phyloP scores from a whole-genome alignment of 2,113 vertebrate genomes.

The Ciconia maguari region DNA sequence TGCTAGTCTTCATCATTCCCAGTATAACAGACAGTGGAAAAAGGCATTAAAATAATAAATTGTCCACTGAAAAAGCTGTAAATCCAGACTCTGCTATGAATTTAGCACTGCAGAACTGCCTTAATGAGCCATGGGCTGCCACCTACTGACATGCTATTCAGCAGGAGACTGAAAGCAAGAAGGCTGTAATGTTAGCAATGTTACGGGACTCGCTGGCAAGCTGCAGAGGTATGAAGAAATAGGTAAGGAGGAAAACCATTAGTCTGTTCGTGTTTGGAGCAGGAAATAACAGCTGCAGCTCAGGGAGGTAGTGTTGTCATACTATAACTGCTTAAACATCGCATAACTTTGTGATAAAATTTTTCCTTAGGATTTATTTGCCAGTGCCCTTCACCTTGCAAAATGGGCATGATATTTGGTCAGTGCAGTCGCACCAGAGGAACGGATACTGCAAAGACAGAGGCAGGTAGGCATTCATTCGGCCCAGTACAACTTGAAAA shows the following conservation, averaged over 20 bases:
- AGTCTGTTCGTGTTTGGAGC: neutral
- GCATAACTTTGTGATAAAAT: neutral
- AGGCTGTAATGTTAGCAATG: slow-evolving; percentile 9
- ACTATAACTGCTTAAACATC: neutral
- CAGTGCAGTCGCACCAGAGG: neutral
- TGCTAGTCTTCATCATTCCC: slow-evolving; percentile 21
- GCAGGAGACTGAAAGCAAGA: slow-evolving; percentile 34
- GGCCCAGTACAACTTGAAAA: neutral
- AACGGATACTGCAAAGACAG: neutral
- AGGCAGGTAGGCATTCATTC: neutral
- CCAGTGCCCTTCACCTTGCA: neutral
- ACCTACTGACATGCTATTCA: slow-evolving; percentile 41
- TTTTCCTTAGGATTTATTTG: neutral
- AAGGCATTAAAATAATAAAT: slow-evolving; percentile 62
- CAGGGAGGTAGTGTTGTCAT: neutral
- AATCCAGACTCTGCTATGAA: slow-evolving; percentile 31
- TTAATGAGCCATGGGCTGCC: slow-evolving; percentile 61
- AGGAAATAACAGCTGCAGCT: neutral
- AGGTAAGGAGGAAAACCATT: slow-evolving; percentile 29
- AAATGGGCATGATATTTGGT: neutral
- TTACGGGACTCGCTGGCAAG: neutral
- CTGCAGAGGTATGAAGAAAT: neutral
- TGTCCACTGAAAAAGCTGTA: slow-evolving; percentile 44
- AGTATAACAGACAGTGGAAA: slow-evolving; percentile 32
- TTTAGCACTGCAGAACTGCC: neutral